These are phyloP conservation scores for Cyprinus carpio DNA, from an alignment of 2,113 vertebrate species.

Conservation along the genomic window DNA sequence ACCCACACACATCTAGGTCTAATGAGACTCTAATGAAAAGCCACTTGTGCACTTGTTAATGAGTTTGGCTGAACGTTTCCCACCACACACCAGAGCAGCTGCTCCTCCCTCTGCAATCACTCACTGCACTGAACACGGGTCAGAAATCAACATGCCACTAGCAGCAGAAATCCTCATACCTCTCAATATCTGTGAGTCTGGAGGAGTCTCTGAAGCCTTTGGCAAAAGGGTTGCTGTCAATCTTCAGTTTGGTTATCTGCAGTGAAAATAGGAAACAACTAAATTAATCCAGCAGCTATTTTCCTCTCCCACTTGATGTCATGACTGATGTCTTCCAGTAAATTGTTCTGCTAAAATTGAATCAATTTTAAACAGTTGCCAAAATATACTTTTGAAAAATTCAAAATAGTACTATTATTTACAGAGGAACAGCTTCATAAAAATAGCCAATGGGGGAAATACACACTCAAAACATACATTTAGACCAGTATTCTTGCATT, in stretches of 20 bases:
- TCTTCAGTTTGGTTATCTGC: constrained; percentile 99
- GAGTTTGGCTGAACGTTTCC: constrained; percentile 15
- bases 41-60: constrained; percentile 53
- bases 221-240: constrained; percentile 98
- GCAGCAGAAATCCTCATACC: constrained; percentile 83
- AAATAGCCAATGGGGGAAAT: background rate
- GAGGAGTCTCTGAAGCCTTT: constrained; percentile 99
- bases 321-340: no score
- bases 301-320: background rate
- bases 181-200: constrained; percentile 98
- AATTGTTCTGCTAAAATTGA: background rate
- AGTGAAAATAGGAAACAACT: constrained; percentile 50
- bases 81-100: constrained; percentile 19
- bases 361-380: background rate
- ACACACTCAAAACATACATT: background rate
- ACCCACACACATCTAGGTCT: constrained; percentile 15
- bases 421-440: background rate
- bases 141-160: constrained; percentile 51
- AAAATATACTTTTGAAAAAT: background rate
- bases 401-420: background rate
- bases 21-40: constrained; percentile 44
- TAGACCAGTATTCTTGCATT: background rate
- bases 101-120: constrained; percentile 55
- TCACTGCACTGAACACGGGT: constrained; percentile 67
- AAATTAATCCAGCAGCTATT: constrained; percentile 17